Conservation (phyloP, 2,113 vertebrate species). For the Collichthys lucidus region DNA sequence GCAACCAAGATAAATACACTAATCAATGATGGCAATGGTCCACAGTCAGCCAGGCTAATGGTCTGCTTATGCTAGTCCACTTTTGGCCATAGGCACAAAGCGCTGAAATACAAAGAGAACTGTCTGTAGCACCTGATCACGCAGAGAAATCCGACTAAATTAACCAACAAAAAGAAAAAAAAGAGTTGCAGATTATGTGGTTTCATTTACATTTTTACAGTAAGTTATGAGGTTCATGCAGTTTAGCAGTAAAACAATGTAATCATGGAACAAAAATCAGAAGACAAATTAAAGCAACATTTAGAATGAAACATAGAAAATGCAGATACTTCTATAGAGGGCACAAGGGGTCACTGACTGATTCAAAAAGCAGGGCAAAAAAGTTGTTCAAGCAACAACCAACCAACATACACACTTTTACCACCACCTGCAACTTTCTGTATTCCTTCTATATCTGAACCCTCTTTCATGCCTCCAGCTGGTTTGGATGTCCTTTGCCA, state of each 20-base stretch:
- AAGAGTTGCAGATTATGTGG: neutral
- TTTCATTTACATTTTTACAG: neutral
- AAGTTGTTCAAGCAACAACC: neutral
- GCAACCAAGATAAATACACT: constrained; percentile 46
- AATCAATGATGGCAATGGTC: constrained; percentile 25
- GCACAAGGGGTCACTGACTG: neutral
- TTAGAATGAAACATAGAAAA: neutral
- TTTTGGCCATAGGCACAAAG: constrained; percentile 8
- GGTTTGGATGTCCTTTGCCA: no score
- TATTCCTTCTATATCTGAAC: no score
- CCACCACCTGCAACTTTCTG: no score
- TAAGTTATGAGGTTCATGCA: neutral
- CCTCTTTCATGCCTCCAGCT: no score
- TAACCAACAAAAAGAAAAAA: neutral
- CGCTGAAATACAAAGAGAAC: constrained; percentile 11
- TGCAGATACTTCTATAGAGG: neutral
- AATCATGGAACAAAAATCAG: no score
- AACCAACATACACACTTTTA: neutral
- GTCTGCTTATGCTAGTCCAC: constrained; percentile 12
- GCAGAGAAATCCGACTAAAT: neutral
- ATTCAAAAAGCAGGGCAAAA: neutral
- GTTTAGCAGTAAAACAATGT: neutral
- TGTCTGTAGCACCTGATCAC: constrained; percentile 1
- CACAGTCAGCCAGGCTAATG: constrained; percentile 33
- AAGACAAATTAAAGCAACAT: neutral